These are phyloP conservation scores for Drosophila quinaria DNA, from an alignment of 2,888 invertebrate species.

Conservation along the genomic window DNA sequence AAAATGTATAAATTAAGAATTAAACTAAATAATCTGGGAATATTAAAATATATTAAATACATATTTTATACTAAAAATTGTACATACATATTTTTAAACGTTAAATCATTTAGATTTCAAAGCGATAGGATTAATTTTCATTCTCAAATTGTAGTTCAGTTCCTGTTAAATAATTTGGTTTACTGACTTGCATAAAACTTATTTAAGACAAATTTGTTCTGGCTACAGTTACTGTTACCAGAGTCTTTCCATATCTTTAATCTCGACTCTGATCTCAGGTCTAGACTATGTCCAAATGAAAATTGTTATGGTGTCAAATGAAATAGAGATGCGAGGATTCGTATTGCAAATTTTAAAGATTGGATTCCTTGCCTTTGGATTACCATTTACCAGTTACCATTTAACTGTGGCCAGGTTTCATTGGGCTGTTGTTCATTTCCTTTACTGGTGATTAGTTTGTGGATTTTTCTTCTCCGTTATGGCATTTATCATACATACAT, in stretches of 20 bases:
- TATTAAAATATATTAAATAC: too few species aligned
- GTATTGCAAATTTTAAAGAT: conserved; percentile 40
- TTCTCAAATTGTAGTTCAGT: background rate
- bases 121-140: background rate
- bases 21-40: too few species aligned
- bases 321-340: conserved; percentile 22
- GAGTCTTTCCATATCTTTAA: conserved; percentile 16
- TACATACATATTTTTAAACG: background rate
- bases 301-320: conserved; percentile 53
- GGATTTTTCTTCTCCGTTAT: conserved; percentile 33
- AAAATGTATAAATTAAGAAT: too few species aligned
- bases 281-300: conserved; percentile 25
- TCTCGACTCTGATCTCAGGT: conserved; percentile 30
- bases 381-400: conserved; percentile 33
- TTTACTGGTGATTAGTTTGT: conserved; percentile 73
- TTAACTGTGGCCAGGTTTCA: conserved; percentile 62
- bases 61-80: background rate
- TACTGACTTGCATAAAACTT: conserved; percentile 48
- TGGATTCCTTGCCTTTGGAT: conserved; percentile 58
- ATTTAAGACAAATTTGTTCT: conserved; percentile 3
- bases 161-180: conserved; percentile 3
- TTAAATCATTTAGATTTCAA: background rate
- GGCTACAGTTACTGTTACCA: conserved; percentile 27
- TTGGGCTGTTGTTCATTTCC: conserved; percentile 73
- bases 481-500: background rate